Evolutionary conservation across 2,797 vertebrate species (phyloP), one percentile per base, ranked within the genome.

Genomic region (Rhabdomys pumilio): DNA sequence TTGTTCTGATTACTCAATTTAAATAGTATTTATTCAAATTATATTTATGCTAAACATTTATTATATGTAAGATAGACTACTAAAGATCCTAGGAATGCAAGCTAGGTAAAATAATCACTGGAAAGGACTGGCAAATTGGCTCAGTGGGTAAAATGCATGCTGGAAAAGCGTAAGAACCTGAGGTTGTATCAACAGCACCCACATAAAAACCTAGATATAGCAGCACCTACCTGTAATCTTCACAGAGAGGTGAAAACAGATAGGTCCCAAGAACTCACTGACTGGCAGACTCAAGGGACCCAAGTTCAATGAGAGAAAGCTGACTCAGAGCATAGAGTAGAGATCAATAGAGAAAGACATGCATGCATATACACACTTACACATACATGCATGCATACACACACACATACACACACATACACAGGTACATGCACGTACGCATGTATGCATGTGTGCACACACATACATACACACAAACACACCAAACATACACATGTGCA

Each of bases 1-100:
- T 89, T 50, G 67, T 73, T 88, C 31, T 91, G n/a, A 63, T 86
- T 77, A 80, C 63, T 90, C 72, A 93, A 82, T 75, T 69, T 89
- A 95, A 93, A 2, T 81, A 59, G 1, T 84, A 4, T 89, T 73
- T 31, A 72, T 84, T 94, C 55, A 19, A 86, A 75, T 83, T 83
- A 38, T 13, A 88, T 95, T 24, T 76, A 81, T 79, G 86, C 15
- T 87, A 67, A 94, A 29, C 53, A 77, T 31, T 69, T 61, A 38
- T 22, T 85, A 19, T 69, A 92, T 38, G 55, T 8, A 94, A 95
- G 31, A 63, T 29, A 59, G 29, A 69, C 50, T 89, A 34, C 61
- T 44, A 22, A 38, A n/a, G 5, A 15, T 67, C 6, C 69, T 67
- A 5, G 22, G 7, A 61, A 26, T 20, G 14, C 1, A 57, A 0